These are phyloP conservation scores for Sycophaga agraensis DNA, from an alignment of 1,140 invertebrate genomes.

Conservation along the genomic window DNA sequence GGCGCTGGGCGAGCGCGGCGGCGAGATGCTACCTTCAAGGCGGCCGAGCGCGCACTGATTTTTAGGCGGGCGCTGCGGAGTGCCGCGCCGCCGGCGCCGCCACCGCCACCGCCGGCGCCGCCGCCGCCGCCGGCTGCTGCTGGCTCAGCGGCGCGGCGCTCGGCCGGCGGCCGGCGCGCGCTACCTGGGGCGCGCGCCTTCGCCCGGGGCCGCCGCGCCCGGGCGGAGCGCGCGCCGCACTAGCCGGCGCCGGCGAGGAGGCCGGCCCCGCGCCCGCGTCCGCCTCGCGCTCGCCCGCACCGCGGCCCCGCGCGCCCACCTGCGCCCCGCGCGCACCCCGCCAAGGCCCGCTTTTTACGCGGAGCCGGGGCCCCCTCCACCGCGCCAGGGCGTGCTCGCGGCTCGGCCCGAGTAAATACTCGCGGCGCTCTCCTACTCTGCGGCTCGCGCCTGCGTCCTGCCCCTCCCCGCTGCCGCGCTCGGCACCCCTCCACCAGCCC, in stretches of 20 bases:
- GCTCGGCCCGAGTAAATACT: too few relatives aligned
- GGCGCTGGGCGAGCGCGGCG: not conserved
- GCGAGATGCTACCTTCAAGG: not conserved
- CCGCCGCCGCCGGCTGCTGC: too few relatives aligned
- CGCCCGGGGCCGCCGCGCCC: conserved; percentile 25
- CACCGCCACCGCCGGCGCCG: too few relatives aligned
- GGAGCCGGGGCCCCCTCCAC: not conserved
- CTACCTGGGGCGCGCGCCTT: not conserved
- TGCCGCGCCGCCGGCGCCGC: too few relatives aligned
- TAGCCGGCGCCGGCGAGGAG: not conserved
- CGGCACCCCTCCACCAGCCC: too few relatives aligned
- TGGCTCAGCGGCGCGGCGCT: too few relatives aligned
- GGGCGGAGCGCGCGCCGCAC: conserved; percentile 23
- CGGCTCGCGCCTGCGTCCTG: too few relatives aligned
- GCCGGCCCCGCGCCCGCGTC: not conserved
- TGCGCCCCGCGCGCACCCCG: not conserved
- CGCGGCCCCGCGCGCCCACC: not conserved
- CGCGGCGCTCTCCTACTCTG: too few relatives aligned
- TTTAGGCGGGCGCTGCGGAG: too few relatives aligned
- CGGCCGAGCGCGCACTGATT: conserved; percentile 31
- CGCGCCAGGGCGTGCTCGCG: conserved; percentile 30
- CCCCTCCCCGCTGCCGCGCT: too few relatives aligned
- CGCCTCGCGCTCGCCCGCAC: not conserved
- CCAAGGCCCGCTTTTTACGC: conserved; percentile 5
- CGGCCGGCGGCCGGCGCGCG: conserved; percentile 20